Evolutionary conservation across 2,113 vertebrate genomes (phyloP).

Genomic region (Trematocara variabile): DNA sequence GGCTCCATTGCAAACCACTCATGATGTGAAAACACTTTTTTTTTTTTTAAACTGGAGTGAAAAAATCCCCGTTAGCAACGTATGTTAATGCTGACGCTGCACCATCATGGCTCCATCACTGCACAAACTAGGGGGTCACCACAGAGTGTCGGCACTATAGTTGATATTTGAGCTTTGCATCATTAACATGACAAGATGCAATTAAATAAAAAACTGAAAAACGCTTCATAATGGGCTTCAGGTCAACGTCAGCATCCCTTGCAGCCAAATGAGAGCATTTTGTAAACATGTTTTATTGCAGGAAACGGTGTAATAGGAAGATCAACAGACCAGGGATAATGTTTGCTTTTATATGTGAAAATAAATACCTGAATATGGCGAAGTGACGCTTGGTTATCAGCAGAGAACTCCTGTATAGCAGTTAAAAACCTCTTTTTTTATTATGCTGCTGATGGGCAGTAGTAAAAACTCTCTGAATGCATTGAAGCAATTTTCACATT

Average conservation of each 20-base stretch:
- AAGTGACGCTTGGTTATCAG: not conserved
- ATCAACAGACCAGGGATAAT: not conserved
- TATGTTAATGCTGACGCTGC: constrained; percentile 63
- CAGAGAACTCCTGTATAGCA: not conserved
- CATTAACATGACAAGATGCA: constrained; percentile 37
- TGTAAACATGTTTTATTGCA: constrained; percentile 7
- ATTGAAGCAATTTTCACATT: not conserved
- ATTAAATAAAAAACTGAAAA: constrained; percentile 48
- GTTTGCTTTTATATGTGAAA: constrained; percentile 21
- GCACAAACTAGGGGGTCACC: not conserved
- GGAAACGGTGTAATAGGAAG: not conserved
- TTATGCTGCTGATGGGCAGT: not conserved
- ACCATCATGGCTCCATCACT: not conserved
- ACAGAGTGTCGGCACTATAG: not conserved
- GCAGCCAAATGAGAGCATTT: constrained; percentile 9
- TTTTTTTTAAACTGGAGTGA: constrained; percentile 28
- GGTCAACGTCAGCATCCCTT: constrained; percentile 16
- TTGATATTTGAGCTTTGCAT: constrained; percentile 31
- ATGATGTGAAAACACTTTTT: constrained; percentile 17
- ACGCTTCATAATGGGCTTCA: constrained; percentile 14
- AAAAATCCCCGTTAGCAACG: constrained; percentile 46
- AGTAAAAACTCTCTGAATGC: not conserved
- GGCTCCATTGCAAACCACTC: constrained; percentile 7
- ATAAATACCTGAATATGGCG: not conserved
- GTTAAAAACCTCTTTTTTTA: not conserved